Conservation (phyloP, 2,888 invertebrate genomes). For the Desoria tigrina region DNA sequence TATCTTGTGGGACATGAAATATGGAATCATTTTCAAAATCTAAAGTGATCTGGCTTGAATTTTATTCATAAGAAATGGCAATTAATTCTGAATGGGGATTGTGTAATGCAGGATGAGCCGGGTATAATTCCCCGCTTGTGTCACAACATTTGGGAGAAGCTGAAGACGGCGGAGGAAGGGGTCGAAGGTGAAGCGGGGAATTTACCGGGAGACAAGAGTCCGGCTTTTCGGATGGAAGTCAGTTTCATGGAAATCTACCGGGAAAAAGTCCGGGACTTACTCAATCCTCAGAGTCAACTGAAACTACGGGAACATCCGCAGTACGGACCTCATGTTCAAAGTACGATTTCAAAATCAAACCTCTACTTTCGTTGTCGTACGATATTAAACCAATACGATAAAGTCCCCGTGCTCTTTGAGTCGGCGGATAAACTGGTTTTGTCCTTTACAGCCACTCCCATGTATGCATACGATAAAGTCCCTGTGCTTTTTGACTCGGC, state of each 20-base stretch:
- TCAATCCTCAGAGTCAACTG: conserved; percentile 59
- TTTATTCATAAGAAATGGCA: too few relatives aligned
- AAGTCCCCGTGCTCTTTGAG: too few relatives aligned
- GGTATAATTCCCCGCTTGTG: conserved; percentile 59
- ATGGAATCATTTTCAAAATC: too few relatives aligned
- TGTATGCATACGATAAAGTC: too few relatives aligned
- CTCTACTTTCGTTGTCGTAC: neutral
- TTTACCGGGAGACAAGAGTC: conserved; percentile 14
- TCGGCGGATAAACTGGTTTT: too few relatives aligned
- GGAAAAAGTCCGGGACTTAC: conserved; percentile 71
- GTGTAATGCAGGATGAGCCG: conserved; percentile 56
- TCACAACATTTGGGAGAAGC: conserved; percentile 56
- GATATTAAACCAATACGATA: neutral
- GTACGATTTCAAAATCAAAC: too few relatives aligned
- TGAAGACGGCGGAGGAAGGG: conserved; percentile 31
- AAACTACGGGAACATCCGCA: conserved; percentile 76
- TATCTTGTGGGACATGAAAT: too few relatives aligned
- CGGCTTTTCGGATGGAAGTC: conserved; percentile 46
- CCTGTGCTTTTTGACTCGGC: too few relatives aligned
- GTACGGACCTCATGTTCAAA: conserved; percentile 77
- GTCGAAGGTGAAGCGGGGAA: conserved; percentile 2
- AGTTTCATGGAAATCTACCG: conserved; percentile 64
- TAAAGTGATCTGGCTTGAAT: too few relatives aligned
- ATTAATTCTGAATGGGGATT: too few relatives aligned
- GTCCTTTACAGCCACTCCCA: too few relatives aligned